These are phyloP conservation scores for Selenia dentaria DNA, from an alignment of 2,888 invertebrate genomes.

Conservation along the genomic window DNA sequence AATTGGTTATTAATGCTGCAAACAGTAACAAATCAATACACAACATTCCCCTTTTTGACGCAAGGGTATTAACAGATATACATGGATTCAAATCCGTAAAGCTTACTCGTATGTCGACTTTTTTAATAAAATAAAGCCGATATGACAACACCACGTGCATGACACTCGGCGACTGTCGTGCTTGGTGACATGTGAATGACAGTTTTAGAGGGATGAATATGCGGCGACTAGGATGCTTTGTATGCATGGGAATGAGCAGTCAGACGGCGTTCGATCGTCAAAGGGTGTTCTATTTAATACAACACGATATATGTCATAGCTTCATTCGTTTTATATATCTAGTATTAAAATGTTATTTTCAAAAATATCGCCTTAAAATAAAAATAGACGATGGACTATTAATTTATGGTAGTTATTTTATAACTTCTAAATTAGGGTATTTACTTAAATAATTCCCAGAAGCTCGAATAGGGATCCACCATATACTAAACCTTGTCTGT, in stretches of 20 bases:
- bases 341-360: too few relatives aligned
- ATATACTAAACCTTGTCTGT: too few relatives aligned
- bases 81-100: constrained; percentile 10
- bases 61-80: not conserved
- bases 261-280: constrained; percentile 19
- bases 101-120: constrained; percentile 40
- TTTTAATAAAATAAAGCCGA: constrained; percentile 59
- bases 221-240: constrained; percentile 52
- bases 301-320: not conserved
- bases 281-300: constrained; percentile 15
- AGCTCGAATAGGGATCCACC: too few relatives aligned
- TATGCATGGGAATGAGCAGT: constrained; percentile 50
- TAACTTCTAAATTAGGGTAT: too few relatives aligned
- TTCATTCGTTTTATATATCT: too few relatives aligned
- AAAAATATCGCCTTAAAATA: too few relatives aligned
- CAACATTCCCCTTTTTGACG: too few relatives aligned
- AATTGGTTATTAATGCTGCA: too few relatives aligned
- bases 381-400: too few relatives aligned
- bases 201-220: constrained; percentile 45
- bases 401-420: too few relatives aligned
- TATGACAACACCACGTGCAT: constrained; percentile 70
- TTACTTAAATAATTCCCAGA: too few relatives aligned
- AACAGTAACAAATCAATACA: too few relatives aligned
- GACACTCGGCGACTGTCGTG: constrained; percentile 65
- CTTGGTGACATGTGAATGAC: constrained; percentile 68